These are phyloP conservation scores for Synergus itoensis DNA, from an alignment of 2,888 invertebrate species.

Conservation along the genomic window DNA sequence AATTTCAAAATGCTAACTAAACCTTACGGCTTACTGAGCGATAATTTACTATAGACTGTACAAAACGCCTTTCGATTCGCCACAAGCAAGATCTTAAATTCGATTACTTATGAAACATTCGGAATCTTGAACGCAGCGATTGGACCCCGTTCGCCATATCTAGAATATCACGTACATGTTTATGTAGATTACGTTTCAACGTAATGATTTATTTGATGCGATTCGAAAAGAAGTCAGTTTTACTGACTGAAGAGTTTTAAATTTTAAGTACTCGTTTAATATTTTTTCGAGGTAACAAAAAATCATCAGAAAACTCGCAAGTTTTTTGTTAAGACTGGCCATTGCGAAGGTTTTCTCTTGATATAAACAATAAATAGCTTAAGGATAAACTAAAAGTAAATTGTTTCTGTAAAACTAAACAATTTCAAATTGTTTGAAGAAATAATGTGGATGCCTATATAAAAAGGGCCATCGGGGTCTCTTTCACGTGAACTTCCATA, in stretches of 20 bases:
- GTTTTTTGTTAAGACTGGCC: conserved; percentile 35
- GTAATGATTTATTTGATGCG: conserved; percentile 28
- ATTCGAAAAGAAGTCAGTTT: conserved; percentile 37
- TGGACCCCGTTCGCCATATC: conserved; percentile 45
- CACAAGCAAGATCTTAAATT: conserved; percentile 57
- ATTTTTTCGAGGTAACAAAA: neutral
- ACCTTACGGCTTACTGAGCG: conserved; percentile 68
- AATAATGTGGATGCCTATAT: neutral
- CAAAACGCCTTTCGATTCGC: conserved; percentile 63
- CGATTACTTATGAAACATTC: conserved; percentile 49
- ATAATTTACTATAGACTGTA: conserved; percentile 72
- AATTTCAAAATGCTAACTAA: conserved; percentile 66
- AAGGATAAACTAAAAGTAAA: conserved; percentile 12
- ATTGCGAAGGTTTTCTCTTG: conserved; percentile 25
- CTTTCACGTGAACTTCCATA: too few relatives aligned
- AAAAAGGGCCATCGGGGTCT: too few relatives aligned
- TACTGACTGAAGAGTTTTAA: neutral
- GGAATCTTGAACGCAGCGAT: conserved; percentile 60
- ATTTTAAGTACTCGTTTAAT: conserved; percentile 31
- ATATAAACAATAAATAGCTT: conserved; percentile 8
- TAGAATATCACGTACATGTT: conserved; percentile 24
- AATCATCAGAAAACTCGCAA: conserved; percentile 38
- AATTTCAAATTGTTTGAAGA: neutral
- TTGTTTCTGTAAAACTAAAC: neutral
- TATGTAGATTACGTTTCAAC: conserved; percentile 22